Evolutionary conservation across 2,797 vertebrate genomes (phyloP), one percentile per base, ranked within the genome.

Genomic region (Anableps anableps): DNA sequence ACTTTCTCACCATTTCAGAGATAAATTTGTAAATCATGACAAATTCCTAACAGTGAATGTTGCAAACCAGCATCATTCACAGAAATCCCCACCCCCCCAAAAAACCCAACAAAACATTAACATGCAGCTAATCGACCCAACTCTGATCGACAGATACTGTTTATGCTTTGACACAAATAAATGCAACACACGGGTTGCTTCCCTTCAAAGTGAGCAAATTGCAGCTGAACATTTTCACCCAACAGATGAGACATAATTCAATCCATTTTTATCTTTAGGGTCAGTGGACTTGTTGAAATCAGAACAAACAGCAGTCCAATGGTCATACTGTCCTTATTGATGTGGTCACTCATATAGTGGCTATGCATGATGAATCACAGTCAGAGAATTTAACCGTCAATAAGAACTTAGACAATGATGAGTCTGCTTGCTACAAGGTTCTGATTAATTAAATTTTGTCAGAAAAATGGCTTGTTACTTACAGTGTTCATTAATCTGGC

Each of bases 401-500:
- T 71, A 76, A 21, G 58, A 81, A 29, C 72, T 60, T 0, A 74
- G 74, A 77, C 60, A 76, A 79, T 74, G 34, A 83, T 1, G 11
- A 36, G 62, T 31, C 7, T 55, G 6, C 68, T 48, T 26, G 34
- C 72, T 19, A 3, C 14, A 1, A 53, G 66, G 71, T 2, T 75
- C 8, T 13, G 19, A 84, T 77, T 78, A 86, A 64, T 82, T 77
- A 48, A 74, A 83, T 68, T 78, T 5, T 78, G 76, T 78, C 77
- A 2, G 55, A 79, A 76, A n/a, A 76, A 50, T 21, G 48, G 31
- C 10, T 45, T 71, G 71, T 78, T 72, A 81, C 64, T 50, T 41
- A 17, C 76, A 78, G 76, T 83, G 83, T 88, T 91, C 88, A 90
- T 91, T 80, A 90, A 88, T 89, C 26, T 43, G 8, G 87, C 86